These are phyloP conservation scores for Nannospalax galili DNA, from an alignment of 2,113 vertebrate genomes.

Conservation along the genomic window DNA sequence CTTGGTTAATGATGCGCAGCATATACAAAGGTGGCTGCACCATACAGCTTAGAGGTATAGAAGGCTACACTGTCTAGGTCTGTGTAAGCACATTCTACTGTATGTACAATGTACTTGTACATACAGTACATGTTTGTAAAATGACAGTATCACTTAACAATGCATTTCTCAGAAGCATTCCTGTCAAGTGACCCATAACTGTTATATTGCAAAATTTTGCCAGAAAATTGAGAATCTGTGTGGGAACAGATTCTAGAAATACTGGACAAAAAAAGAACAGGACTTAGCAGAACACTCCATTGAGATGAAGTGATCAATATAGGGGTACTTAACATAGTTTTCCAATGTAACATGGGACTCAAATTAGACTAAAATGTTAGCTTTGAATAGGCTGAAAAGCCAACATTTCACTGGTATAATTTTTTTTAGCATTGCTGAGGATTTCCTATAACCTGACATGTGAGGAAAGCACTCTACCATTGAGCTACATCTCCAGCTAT, in stretches of 20 bases:
- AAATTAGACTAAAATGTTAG: not conserved
- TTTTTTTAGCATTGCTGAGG: not conserved
- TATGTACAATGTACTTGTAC: too few relatives aligned
- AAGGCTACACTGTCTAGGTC: not conserved
- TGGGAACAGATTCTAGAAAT: not conserved
- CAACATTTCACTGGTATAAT: not conserved
- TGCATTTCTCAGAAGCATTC: not conserved
- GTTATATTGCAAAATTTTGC: not conserved
- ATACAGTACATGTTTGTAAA: too few relatives aligned
- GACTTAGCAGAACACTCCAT: not conserved
- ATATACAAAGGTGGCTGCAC: not conserved
- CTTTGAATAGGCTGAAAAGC: constrained; percentile 7
- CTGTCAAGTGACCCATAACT: not conserved
- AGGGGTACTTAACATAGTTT: not conserved
- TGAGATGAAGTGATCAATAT: not conserved
- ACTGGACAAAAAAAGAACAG: not conserved
- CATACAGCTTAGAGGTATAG: not conserved
- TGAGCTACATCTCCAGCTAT: not conserved
- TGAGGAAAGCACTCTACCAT: not conserved
- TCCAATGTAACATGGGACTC: not conserved
- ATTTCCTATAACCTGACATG: not conserved
- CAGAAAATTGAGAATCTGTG: not conserved
- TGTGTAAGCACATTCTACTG: not conserved
- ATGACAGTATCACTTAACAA: not conserved
- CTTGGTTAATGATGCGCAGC: not conserved